These are phyloP conservation scores for Pseudolycoriella hygida DNA, from an alignment of 2,888 invertebrate species.

Conservation along the genomic window DNA sequence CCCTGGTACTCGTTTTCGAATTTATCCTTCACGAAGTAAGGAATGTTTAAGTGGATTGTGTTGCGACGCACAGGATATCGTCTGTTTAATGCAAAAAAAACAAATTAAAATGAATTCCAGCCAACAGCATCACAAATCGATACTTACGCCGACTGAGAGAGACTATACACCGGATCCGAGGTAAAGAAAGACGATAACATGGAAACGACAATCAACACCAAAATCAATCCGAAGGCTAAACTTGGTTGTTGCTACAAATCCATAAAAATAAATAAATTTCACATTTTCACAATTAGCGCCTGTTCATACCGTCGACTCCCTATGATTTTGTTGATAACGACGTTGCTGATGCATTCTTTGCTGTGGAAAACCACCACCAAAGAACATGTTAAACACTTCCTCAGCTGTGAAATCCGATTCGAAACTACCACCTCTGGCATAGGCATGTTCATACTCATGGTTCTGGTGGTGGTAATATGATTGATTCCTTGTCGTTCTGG, in stretches of 20 bases:
- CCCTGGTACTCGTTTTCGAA: constrained; percentile 70
- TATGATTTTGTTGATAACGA: not conserved
- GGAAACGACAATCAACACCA: constrained; percentile 79
- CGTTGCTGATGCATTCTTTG: constrained; percentile 13
- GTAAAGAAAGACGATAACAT: constrained; percentile 90
- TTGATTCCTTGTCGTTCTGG: not conserved
- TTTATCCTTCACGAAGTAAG: constrained; percentile 89
- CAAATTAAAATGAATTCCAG: not conserved
- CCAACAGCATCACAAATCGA: constrained; percentile 1
- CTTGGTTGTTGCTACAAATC: constrained; percentile 21
- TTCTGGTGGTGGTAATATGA: constrained; percentile 6
- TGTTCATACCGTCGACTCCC: not conserved
- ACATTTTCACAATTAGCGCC: constrained; percentile 14
- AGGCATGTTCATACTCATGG: constrained; percentile 31
- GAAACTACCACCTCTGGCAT: constrained; percentile 53
- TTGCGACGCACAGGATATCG: constrained; percentile 45
- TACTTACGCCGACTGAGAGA: constrained; percentile 55
- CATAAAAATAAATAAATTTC: not conserved
- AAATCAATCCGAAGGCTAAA: constrained; percentile 37
- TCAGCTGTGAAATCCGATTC: constrained; percentile 88
- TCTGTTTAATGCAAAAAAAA: constrained; percentile 17
- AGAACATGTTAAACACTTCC: constrained; percentile 97
- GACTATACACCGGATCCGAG: constrained; percentile 82
- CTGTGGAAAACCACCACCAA: constrained; percentile 46
- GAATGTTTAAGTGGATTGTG: constrained; percentile 62